phyloP scores from a whole-genome alignment of 2,888 invertebrate species.

The Laothoe populi region DNA sequence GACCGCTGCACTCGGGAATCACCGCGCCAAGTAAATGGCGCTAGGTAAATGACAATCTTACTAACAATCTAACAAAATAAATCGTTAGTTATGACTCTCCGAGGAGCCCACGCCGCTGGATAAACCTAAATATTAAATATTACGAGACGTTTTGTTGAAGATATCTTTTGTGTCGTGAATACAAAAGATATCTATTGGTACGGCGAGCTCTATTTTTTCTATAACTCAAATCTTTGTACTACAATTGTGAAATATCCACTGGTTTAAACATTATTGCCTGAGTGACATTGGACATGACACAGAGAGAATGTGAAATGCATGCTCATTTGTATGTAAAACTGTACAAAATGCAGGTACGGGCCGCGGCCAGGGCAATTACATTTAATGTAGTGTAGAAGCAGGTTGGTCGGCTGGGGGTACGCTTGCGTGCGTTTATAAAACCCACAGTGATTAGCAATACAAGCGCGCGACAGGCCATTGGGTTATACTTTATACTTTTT shows the following conservation, averaged over 20 bases:
- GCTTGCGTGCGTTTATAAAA: background rate
- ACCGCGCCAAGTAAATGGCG: background rate
- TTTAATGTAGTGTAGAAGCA: background rate
- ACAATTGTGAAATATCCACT: background rate
- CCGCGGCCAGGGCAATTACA: background rate
- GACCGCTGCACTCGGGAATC: background rate
- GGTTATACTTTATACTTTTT: no score
- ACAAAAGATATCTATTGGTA: background rate
- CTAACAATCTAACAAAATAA: background rate
- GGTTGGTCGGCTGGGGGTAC: background rate
- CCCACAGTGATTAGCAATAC: slow-evolving; percentile 8
- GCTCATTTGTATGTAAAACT: slow-evolving; percentile 6
- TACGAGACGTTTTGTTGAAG: background rate
- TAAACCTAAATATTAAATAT: background rate
- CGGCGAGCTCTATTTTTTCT: background rate
- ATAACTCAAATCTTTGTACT: background rate
- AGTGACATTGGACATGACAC: background rate
- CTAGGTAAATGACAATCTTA: background rate
- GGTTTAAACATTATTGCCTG: background rate
- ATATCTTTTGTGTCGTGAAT: slow-evolving; percentile 12
- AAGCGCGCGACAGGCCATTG: no score
- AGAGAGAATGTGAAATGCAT: background rate
- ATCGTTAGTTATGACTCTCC: background rate
- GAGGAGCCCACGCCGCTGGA: background rate
- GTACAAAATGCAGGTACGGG: background rate